Conservation (phyloP, 1,140 invertebrate species). For the Cotesia chilonis region DNA sequence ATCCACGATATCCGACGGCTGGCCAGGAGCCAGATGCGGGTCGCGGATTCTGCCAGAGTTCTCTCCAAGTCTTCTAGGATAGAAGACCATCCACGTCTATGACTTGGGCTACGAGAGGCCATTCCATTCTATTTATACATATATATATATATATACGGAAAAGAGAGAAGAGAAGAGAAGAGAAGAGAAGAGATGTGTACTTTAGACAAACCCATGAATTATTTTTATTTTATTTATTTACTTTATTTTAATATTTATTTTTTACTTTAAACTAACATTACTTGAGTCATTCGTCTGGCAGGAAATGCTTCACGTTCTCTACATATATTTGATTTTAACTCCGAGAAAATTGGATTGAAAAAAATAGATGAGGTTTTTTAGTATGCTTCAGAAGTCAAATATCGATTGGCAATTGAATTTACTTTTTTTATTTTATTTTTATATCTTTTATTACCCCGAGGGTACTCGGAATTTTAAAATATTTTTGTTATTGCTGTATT, state of each 20-base stretch:
- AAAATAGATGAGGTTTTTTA: conserved; percentile 4
- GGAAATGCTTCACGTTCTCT: neutral
- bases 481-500: too few species aligned
- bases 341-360: neutral
- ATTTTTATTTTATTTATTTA: neutral
- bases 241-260: conserved; percentile 3
- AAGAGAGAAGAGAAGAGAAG: neutral
- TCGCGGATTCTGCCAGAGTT: conserved; percentile 31
- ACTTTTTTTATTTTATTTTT: too few species aligned
- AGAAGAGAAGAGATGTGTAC: too few species aligned
- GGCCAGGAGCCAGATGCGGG: conserved; percentile 50
- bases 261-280: neutral
- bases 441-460: too few species aligned
- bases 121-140: conserved; percentile 5
- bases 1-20: conserved; percentile 52
- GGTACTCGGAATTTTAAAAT: too few species aligned
- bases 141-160: conserved; percentile 1
- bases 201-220: too few species aligned
- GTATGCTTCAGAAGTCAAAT: neutral
- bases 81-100: conserved; percentile 10
- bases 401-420: too few species aligned
- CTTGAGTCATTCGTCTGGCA: conserved; percentile 12
- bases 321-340: conserved; percentile 15
- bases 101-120: neutral
- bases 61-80: conserved; percentile 3